Conservation (phyloP, 2,113 vertebrate genomes). For the Heloderma charlesbogerti region DNA sequence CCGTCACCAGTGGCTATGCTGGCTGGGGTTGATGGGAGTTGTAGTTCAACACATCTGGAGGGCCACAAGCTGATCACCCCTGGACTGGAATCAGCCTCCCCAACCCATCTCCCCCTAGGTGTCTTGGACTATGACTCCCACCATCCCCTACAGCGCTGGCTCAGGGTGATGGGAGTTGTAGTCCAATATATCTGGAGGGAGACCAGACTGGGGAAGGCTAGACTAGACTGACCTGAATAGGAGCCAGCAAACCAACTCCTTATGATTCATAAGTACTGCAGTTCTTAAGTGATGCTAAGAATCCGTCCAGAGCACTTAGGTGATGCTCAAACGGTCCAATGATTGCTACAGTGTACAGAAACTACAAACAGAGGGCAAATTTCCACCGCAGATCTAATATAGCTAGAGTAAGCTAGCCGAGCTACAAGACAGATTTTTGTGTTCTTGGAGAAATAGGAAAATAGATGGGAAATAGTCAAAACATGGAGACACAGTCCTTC, state of each 20-base stretch:
- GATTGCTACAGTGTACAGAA: not conserved
- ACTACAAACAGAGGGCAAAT: not conserved
- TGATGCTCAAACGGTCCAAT: not conserved
- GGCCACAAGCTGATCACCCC: not conserved
- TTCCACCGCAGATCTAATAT: not conserved
- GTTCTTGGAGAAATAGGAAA: not conserved
- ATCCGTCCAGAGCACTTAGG: not conserved
- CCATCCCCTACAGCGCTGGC: too few relatives aligned
- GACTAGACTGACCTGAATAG: not conserved
- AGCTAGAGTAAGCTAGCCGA: not conserved
- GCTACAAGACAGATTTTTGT: not conserved
- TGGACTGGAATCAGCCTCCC: not conserved
- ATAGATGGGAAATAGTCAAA: not conserved
- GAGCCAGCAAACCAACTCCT: not conserved
- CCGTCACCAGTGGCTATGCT: not conserved
- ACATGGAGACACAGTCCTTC: too few relatives aligned
- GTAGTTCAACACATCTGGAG: not conserved
- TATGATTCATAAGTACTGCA: not conserved
- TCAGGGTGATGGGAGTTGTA: too few relatives aligned
- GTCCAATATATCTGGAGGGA: too few relatives aligned
- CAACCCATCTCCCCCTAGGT: not conserved
- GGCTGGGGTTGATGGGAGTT: not conserved
- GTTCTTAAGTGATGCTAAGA: not conserved
- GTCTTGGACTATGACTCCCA: too few relatives aligned
- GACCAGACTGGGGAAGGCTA: not conserved